These are phyloP conservation scores for Melanostoma scalare DNA, from an alignment of 2,888 invertebrate species.

Conservation along the genomic window DNA sequence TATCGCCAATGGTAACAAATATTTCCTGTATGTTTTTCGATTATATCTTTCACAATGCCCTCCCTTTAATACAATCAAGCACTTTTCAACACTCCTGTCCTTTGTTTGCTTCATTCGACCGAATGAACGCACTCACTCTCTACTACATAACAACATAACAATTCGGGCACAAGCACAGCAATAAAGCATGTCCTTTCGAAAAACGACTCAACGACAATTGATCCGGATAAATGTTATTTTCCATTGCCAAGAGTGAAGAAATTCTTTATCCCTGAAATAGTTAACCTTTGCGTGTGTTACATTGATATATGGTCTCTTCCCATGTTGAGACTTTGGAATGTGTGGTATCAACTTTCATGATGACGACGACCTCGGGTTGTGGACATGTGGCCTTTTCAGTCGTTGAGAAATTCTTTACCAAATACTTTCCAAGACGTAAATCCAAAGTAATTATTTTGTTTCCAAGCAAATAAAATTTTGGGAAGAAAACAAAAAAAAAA, in stretches of 20 bases:
- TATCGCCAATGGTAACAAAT: too few species aligned
- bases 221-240: constrained; percentile 70
- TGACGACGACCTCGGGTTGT: neutral
- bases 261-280: constrained; percentile 22
- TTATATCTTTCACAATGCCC: too few species aligned
- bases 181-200: constrained; percentile 48
- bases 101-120: neutral
- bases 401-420: neutral
- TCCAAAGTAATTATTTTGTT: constrained; percentile 24
- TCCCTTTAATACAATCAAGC: too few species aligned
- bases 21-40: too few species aligned
- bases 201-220: constrained; percentile 59
- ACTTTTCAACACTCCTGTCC: too few species aligned
- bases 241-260: constrained; percentile 29
- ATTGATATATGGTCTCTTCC: constrained; percentile 7
- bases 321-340: constrained; percentile 12
- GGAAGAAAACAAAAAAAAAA: neutral
- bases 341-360: constrained; percentile 3
- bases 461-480: neutral
- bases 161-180: neutral
- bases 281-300: constrained; percentile 30
- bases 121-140: neutral
- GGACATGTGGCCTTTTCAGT: neutral
- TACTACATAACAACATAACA: neutral
- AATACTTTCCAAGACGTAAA: constrained; percentile 9